Conservation (phyloP, 2,797 vertebrate species). For the Hybognathus amarus region DNA sequence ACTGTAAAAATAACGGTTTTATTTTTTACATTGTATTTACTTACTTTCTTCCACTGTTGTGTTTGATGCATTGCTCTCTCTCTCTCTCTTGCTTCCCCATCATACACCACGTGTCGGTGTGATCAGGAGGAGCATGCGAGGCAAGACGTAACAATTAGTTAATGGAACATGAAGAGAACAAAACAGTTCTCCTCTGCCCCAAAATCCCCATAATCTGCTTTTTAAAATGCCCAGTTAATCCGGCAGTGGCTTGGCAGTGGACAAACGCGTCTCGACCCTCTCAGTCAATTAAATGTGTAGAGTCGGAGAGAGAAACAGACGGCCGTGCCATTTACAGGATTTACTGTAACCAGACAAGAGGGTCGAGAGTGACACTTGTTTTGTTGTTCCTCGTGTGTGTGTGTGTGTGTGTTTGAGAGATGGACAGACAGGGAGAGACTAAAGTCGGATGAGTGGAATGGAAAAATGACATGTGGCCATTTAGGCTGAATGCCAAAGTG, state of each 20-base stretch:
- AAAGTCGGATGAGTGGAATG: conserved; percentile 31
- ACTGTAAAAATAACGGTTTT: no score
- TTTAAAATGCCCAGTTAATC: conserved; percentile 64
- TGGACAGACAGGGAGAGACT: conserved; percentile 28
- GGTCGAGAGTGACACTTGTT: conserved; percentile 53
- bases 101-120: conserved; percentile 35
- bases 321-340: conserved; percentile 33
- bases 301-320: conserved; percentile 42
- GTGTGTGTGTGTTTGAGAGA: not conserved
- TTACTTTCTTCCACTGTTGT: not conserved
- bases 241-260: conserved; percentile 50
- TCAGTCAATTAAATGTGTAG: conserved; percentile 41
- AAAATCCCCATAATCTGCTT: conserved; percentile 63
- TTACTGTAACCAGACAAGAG: conserved; percentile 42
- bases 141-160: conserved; percentile 61
- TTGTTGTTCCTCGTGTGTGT: not conserved
- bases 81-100: conserved; percentile 18
- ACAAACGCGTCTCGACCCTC: conserved; percentile 34
- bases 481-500: conserved; percentile 29
- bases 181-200: conserved; percentile 56
- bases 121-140: conserved; percentile 38
- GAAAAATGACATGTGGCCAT: conserved; percentile 47
- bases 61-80: not conserved
- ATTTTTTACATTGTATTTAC: no score
- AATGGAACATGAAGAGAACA: conserved; percentile 59